Evolutionary conservation across 1,140 invertebrate genomes (phyloP).

Genomic region (Phthorimaea operculella): DNA sequence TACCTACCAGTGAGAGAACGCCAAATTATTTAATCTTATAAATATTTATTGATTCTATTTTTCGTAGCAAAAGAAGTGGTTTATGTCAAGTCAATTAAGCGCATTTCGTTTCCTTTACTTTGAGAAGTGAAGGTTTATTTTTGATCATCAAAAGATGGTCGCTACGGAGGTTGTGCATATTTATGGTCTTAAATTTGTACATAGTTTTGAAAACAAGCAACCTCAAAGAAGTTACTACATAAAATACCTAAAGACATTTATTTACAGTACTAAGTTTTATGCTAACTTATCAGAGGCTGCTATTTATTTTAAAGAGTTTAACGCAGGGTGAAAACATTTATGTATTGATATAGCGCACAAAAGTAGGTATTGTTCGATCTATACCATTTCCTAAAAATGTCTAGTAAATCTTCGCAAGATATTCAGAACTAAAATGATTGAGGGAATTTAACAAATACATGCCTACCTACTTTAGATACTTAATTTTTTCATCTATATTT

Average conservation of each 20-base stretch:
- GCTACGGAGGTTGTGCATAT: conserved; percentile 29
- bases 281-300: conserved; percentile 6
- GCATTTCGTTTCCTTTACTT: conserved; percentile 13
- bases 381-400: no score
- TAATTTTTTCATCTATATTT: conserved; percentile 19
- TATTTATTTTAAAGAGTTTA: conserved; percentile 22
- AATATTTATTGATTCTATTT: no score
- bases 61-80: neutral
- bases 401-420: no score
- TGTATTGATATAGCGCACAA: conserved; percentile 36
- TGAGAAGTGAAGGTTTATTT: conserved; percentile 2
- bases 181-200: conserved; percentile 21
- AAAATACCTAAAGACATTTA: conserved; percentile 13
- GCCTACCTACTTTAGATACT: conserved; percentile 14
- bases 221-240: conserved; percentile 7
- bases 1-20: no score
- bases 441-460: conserved; percentile 23
- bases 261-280: conserved; percentile 14
- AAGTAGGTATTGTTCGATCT: conserved; percentile 19
- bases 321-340: conserved; percentile 29
- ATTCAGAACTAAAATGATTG: neutral
- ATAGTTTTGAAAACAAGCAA: conserved; percentile 15
- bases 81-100: conserved; percentile 23
- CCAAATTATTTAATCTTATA: no score
- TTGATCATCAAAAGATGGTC: conserved; percentile 7